These are phyloP conservation scores for Melipona beecheii DNA, from an alignment of 2,888 invertebrate genomes.

Conservation along the genomic window DNA sequence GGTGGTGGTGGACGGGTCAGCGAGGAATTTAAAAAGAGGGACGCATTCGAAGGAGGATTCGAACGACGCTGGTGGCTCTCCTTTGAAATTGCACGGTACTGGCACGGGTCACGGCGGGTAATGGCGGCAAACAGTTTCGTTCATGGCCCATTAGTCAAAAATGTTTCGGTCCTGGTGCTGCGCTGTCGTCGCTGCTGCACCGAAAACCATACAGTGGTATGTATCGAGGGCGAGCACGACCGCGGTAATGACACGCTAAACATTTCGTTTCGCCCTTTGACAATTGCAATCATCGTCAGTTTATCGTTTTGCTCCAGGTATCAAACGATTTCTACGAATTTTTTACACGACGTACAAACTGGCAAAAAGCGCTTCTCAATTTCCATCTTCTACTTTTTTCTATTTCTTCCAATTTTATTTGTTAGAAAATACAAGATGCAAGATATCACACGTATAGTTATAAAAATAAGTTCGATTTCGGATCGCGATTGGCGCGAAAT, in stretches of 20 bases:
- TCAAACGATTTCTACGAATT: constrained; percentile 16
- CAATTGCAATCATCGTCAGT: constrained; percentile 70
- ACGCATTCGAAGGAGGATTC: constrained; percentile 53
- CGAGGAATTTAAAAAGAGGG: constrained; percentile 46
- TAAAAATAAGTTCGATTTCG: not conserved
- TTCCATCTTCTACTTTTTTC: no score
- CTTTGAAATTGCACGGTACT: constrained; percentile 70
- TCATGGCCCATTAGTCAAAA: constrained; percentile 82
- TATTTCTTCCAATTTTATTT: not conserved
- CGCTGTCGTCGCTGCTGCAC: constrained; percentile 51
- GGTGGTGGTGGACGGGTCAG: constrained; percentile 53
- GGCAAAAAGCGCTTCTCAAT: not conserved
- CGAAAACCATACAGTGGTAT: constrained; percentile 32
- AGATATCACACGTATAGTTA: not conserved
- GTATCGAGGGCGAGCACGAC: constrained; percentile 41
- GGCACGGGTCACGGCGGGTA: constrained; percentile 74
- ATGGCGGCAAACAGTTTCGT: constrained; percentile 78
- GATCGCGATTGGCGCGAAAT: not conserved
- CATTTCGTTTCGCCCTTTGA: constrained; percentile 59
- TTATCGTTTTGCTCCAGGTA: constrained; percentile 45
- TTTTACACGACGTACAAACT: not conserved
- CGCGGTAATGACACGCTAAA: constrained; percentile 61
- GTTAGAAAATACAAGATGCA: not conserved
- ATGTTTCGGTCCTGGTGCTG: constrained; percentile 58
- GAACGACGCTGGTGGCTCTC: constrained; percentile 53